These are phyloP conservation scores for Odontamblyopus lacepedii DNA, from an alignment of 2,797 vertebrate species.

Conservation along the genomic window DNA sequence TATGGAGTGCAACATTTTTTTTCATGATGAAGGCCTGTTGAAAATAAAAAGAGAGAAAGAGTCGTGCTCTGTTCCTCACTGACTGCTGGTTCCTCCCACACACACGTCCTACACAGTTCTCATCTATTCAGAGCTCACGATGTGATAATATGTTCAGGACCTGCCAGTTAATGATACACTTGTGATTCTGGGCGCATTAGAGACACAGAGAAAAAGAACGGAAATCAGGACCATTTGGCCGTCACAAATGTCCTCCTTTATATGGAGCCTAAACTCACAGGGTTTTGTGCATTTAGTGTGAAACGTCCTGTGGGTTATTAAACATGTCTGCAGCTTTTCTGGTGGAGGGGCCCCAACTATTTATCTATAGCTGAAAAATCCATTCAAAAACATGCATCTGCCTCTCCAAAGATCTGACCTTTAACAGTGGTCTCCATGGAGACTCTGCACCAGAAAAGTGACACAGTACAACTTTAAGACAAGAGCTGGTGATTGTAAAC, in stretches of 20 bases:
- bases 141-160: slow-evolving; percentile 60
- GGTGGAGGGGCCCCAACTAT: neutral
- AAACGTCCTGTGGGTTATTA: neutral
- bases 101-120: slow-evolving; percentile 70
- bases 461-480: too few species aligned
- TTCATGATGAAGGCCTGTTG: slow-evolving; percentile 39
- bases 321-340: neutral
- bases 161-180: slow-evolving; percentile 63
- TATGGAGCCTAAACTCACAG: slow-evolving; percentile 1
- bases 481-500: too few species aligned
- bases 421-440: neutral
- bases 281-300: neutral
- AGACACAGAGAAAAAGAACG: slow-evolving; percentile 25
- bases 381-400: neutral
- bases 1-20: slow-evolving; percentile 12
- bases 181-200: slow-evolving; percentile 54
- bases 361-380: neutral
- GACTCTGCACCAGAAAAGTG: too few species aligned
- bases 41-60: slow-evolving; percentile 40
- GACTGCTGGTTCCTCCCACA: slow-evolving; percentile 51
- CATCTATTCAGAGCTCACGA: slow-evolving; percentile 68
- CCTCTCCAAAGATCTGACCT: neutral
- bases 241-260: slow-evolving; percentile 19
- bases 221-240: slow-evolving; percentile 19
- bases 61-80: slow-evolving; percentile 46